A percentile compares a stretch with the other conserved stretches of the same genome.
phyloP scores from a whole-genome alignment of 2,797 vertebrate genomes.

The Takifugu ocellatus region DNA sequence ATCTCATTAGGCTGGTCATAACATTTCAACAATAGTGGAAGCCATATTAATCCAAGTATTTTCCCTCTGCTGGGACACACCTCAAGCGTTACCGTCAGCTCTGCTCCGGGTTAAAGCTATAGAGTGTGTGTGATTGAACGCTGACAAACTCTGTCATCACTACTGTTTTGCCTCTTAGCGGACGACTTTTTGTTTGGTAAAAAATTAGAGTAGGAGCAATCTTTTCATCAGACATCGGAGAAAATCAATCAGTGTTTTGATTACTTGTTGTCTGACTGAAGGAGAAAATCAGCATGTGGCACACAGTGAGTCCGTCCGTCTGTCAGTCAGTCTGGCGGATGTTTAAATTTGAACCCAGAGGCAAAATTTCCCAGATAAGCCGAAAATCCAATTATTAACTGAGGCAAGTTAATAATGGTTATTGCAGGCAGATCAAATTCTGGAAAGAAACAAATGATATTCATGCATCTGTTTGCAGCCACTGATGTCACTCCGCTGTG shows the following conservation, averaged over 20 bases:
- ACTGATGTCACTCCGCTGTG: conserved; percentile 28
- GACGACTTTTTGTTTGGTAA: conserved; percentile 2
- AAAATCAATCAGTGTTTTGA: conserved; percentile 10
- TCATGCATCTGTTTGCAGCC: conserved; percentile 23
- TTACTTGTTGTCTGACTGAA: conserved; percentile 2
- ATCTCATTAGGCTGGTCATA: conserved; percentile 71
- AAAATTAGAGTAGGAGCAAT: conserved; percentile 2
- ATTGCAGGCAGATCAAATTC: conserved; percentile 20
- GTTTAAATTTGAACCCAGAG: conserved; percentile 8
- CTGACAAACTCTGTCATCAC: conserved; percentile 18
- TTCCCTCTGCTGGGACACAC: conserved; percentile 8
- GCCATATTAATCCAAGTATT: conserved; percentile 61
- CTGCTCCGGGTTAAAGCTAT: conserved; percentile 32
- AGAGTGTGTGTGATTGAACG: conserved; percentile 22
- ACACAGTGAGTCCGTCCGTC: too few species aligned
- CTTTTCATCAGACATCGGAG: neutral
- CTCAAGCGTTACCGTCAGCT: conserved; percentile 47
- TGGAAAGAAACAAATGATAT: conserved; percentile 20
- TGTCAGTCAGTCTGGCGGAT: too few species aligned
- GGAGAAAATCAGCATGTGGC: neutral
- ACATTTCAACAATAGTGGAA: conserved; percentile 59
- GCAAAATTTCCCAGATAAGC: neutral
- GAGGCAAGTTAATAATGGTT: conserved; percentile 12
- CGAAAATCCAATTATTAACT: conserved; percentile 10
- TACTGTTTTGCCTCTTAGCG: conserved; percentile 8